Percentiles rank a stretch among this genome's conserved stretches.
Evolutionary conservation across 2,797 vertebrate genomes (phyloP).

Genomic region (Platalea minor): DNA sequence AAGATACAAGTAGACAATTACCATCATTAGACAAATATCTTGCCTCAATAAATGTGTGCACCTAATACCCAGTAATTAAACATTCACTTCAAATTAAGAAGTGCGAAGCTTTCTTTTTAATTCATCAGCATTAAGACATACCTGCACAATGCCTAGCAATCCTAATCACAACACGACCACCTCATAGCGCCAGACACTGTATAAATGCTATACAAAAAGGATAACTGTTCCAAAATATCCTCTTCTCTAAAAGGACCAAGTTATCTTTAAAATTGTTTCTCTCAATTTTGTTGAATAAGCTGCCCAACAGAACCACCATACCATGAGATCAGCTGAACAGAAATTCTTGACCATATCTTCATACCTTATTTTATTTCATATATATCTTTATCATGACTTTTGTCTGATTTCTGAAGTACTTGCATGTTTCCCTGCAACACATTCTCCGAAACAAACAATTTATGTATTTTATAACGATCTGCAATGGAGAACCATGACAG

Average conservation of each 20-base stretch:
- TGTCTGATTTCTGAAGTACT: not conserved
- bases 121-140: not conserved
- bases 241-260: not conserved
- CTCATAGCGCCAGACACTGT: not conserved
- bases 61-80: not conserved
- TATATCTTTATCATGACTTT: not conserved
- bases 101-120: not conserved
- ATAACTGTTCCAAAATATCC: not conserved
- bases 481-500: not conserved
- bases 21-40: not conserved
- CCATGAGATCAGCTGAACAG: not conserved
- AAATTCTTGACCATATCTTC: not conserved
- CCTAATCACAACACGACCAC: not conserved
- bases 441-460: not conserved
- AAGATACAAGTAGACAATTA: not conserved
- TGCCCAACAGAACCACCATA: not conserved
- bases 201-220: not conserved
- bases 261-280: not conserved
- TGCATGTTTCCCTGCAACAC: not conserved
- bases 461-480: not conserved
- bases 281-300: not conserved
- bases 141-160: not conserved
- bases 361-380: not conserved
- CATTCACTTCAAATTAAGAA: not conserved
- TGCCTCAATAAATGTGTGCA: not conserved